Evolutionary conservation across 1,140 invertebrate genomes (phyloP).

Genomic region (Drosophila bifasciata): DNA sequence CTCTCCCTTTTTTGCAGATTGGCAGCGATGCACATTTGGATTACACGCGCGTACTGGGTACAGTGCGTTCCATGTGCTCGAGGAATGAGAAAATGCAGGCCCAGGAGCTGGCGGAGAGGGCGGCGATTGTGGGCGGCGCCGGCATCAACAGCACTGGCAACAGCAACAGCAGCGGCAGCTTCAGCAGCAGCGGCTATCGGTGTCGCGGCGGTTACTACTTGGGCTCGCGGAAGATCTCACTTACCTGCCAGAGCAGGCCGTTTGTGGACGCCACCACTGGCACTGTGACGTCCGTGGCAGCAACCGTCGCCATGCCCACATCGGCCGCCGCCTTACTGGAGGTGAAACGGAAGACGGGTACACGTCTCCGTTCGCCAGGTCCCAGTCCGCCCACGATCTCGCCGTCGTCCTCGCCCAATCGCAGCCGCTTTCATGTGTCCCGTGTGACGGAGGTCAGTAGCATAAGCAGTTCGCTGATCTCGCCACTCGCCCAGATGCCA

Average conservation of each 20-base stretch:
- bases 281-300: conserved; percentile 61
- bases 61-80: conserved; percentile 85
- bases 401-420: conserved; percentile 88
- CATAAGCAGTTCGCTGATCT: conserved; percentile 64
- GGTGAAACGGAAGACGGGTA: conserved; percentile 85
- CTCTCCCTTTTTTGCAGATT: conserved; percentile 58
- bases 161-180: conserved; percentile 20
- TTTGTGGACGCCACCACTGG: conserved; percentile 67
- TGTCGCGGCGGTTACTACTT: conserved; percentile 84
- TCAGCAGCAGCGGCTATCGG: conserved; percentile 40
- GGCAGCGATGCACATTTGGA: conserved; percentile 84
- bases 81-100: conserved; percentile 85
- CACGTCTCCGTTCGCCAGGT: conserved; percentile 87
- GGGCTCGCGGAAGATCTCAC: conserved; percentile 87
- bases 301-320: conserved; percentile 66
- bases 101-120: conserved; percentile 73
- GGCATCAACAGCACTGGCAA: conserved; percentile 28
- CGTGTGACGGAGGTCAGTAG: conserved; percentile 84
- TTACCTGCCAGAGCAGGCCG: conserved; percentile 84
- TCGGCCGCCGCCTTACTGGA: conserved; percentile 76
- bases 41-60: conserved; percentile 85
- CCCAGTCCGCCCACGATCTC: conserved; percentile 89
- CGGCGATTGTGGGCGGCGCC: conserved; percentile 78
- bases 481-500: conserved; percentile 67
- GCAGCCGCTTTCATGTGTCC: conserved; percentile 86